Evolutionary conservation across 1,140 invertebrate genomes (phyloP), one percentile per base, ranked within the genome.

Genomic region (Atta colombica): DNA sequence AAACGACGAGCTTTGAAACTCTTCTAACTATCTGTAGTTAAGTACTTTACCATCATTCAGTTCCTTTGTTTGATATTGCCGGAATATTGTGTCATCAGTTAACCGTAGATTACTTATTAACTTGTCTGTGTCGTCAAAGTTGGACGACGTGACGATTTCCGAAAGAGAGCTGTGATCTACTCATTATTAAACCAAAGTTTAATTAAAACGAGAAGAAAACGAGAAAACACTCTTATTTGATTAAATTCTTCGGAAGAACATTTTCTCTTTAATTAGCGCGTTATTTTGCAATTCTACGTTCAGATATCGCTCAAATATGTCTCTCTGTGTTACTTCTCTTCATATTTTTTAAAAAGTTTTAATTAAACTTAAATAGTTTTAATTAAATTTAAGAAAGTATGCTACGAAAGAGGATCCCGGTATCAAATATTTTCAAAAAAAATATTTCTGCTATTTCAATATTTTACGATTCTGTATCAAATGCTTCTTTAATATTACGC

Each of bases 301-400:
- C 12, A 49, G 45, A 49, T 18, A 12, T 53, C 18, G n/a, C 21
- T 60, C 31, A n/a, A 16, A 65, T 21, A 53, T n/a, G 16, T n/a
- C 35, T n/a, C 35, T 35, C 14, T 35, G 63, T 21, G 12, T 63
- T 74, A 21, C 4, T 74, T 4, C 60, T 35, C 28, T 35, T 61
- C 2, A 31, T 75, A 75, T 35, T 63, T 25, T 55, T 61, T 75
- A 18, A 6, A 45, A 74, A 45, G 49, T 31, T 51, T 68, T 84
- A 74, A 84, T 84, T 60, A 72, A 82, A 82, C 39, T 60, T 18
- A 49, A 18, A 74, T 49, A 72, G 25, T 72, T 72, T 84, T 84
- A 84, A 61, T 84, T 84, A 82, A 51, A 51, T 84, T 39, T 1
- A 74, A 55, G 6, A 45, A 49, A 71, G 12, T 39, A 4, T 55